These are phyloP conservation scores for Oligia strigilis DNA, from an alignment of 2,888 invertebrate species.

Conservation along the genomic window DNA sequence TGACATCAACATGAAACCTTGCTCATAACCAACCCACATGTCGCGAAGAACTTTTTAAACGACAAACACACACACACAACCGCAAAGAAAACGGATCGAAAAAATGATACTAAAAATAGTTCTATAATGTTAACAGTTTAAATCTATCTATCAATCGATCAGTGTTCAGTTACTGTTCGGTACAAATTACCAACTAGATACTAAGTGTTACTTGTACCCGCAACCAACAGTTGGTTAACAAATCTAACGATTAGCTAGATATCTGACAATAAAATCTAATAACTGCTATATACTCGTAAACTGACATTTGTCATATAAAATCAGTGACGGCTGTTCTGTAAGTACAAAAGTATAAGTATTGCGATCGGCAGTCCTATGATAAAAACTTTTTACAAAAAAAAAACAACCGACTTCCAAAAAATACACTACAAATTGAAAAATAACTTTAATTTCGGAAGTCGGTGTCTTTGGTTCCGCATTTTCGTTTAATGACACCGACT, in stretches of 20 bases:
- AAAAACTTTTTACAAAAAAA: too few species aligned
- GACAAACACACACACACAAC: not conserved
- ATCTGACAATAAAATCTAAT: too few species aligned
- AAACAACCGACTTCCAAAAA: too few species aligned
- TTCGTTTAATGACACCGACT: too few species aligned
- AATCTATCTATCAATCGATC: constrained; percentile 14
- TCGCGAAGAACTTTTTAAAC: not conserved
- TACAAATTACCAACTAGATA: not conserved
- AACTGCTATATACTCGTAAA: not conserved
- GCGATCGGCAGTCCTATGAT: too few species aligned
- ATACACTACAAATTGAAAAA: too few species aligned
- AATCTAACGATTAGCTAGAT: not conserved
- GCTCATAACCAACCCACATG: not conserved
- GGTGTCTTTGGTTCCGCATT: too few species aligned
- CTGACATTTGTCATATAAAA: not conserved
- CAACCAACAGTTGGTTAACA: not conserved
- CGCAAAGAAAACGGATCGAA: not conserved
- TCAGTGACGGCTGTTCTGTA: not conserved
- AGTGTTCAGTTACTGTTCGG: not conserved
- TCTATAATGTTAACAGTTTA: constrained; percentile 1
- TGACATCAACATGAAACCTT: not conserved
- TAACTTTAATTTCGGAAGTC: too few species aligned
- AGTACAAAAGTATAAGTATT: too few species aligned
- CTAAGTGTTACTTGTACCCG: not conserved
- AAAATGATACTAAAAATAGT: constrained; percentile 21